Conservation (phyloP, 2,888 invertebrate genomes). For the Mycalesis mineus region DNA sequence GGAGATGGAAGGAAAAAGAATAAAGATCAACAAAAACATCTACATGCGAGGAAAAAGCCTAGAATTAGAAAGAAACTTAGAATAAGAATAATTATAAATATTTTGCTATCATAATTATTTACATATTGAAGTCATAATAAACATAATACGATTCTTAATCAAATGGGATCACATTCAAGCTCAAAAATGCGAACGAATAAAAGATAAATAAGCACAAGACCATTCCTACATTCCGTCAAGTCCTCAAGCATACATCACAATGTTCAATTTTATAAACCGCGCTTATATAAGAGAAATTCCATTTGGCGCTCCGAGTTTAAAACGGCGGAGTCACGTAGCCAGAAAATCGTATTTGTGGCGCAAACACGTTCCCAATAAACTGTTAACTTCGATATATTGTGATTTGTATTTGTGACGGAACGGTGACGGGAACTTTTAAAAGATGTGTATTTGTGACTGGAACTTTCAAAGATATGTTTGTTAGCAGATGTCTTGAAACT, state of each 20-base stretch:
- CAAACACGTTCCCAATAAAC: constrained; percentile 64
- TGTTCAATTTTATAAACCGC: constrained; percentile 38
- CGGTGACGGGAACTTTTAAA: background rate
- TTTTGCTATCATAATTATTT: too few relatives aligned
- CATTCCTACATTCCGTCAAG: constrained; percentile 9
- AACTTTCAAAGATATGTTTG: too few relatives aligned
- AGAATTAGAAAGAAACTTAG: too few relatives aligned
- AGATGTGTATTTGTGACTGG: too few relatives aligned
- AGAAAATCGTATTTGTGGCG: constrained; percentile 63
- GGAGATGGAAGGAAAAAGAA: too few relatives aligned
- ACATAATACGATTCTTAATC: too few relatives aligned
- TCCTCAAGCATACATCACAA: constrained; percentile 14
- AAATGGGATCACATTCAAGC: background rate
- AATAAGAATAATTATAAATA: too few relatives aligned
- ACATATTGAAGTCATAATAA: too few relatives aligned
- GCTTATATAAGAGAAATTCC: constrained; percentile 33
- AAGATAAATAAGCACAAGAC: background rate
- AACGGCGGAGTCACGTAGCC: constrained; percentile 51
- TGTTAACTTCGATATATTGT: constrained; percentile 57
- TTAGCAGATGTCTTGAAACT: too few relatives aligned
- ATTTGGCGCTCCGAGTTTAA: constrained; percentile 37
- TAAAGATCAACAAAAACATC: too few relatives aligned
- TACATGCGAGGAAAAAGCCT: too few relatives aligned
- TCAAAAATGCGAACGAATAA: background rate
- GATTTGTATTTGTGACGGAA: constrained; percentile 29